These are phyloP conservation scores for Eustalomyia histrio DNA, from an alignment of 2,888 invertebrate species.

Conservation along the genomic window DNA sequence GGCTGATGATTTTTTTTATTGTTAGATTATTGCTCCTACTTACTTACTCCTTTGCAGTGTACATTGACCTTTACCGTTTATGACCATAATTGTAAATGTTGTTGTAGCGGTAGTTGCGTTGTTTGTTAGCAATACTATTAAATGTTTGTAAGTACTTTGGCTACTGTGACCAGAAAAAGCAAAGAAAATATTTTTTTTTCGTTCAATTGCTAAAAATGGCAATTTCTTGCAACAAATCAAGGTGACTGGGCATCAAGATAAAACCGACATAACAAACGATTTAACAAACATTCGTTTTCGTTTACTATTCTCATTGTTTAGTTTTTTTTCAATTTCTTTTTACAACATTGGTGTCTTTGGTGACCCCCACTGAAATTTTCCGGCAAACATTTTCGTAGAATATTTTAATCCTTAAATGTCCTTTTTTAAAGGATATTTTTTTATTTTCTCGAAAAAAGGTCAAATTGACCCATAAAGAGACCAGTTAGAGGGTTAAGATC, in stretches of 20 bases:
- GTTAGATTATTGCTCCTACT: constrained; percentile 42
- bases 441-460: too few relatives aligned
- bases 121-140: constrained; percentile 38
- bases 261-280: constrained; percentile 77
- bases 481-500: too few relatives aligned
- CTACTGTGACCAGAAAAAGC: constrained; percentile 47
- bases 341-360: too few relatives aligned
- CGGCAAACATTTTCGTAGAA: too few relatives aligned
- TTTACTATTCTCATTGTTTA: constrained; percentile 57
- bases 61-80: constrained; percentile 56
- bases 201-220: constrained; percentile 75
- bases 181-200: constrained; percentile 44
- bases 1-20: constrained; percentile 13
- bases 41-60: constrained; percentile 26
- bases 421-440: too few relatives aligned
- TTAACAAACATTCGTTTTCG: constrained; percentile 67
- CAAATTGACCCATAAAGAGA: too few relatives aligned
- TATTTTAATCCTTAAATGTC: too few relatives aligned
- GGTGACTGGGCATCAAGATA: constrained; percentile 78
- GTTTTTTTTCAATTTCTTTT: constrained; percentile 4
- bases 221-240: constrained; percentile 78
- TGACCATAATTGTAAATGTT: constrained; percentile 36
- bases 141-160: constrained; percentile 40
- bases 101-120: constrained; percentile 28
- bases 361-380: too few relatives aligned